Evolutionary conservation across 2,888 invertebrate genomes (phyloP), one percentile per base, ranked within the genome.

Genomic region (Xestia c-nigrum): DNA sequence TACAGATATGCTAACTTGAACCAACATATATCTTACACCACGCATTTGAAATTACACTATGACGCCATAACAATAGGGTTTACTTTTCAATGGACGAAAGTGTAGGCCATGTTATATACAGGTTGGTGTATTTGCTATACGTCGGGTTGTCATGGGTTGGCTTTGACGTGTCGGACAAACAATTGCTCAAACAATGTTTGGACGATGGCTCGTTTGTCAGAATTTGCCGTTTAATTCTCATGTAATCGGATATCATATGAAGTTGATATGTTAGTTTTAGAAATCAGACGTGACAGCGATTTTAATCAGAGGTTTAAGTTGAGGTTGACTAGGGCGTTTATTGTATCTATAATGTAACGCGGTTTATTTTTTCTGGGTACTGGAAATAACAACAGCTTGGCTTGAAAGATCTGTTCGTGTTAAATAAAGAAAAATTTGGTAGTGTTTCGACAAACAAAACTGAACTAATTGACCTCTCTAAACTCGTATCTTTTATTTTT

Each of bases 111-210:
- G 67, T 72, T 73, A 80, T 67, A 78, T 68, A 83, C 76, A 87
- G 69, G 76, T 82, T 90, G 85, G 89, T 83, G 50, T 80, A 75
- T 76, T 76, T 88, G 87, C 89, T 91, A 90, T 90, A 88, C 85
- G 89, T 89, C 85, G 90, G 90, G 80, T 91, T 92, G 92, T 92
- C 92, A 91, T 89, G 89, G 88, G 90, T 90, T 91, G 90, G 92
- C 91, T 93, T 93, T 93, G 93, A 93, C 92, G 91, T 90, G 92
- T 92, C 92, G 90, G 87, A 89, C 92, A 93, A 93, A 92, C 92
- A 92, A 92, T 92, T 89, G 89, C 88, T 88, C 89, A 89, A 92
- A 91, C 88, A 88, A 88, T 89, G 88, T 88, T 85, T 61, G 73
- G 72, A 65, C 75, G 80, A 87, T 86, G 84, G 82, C 76, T 89